Percentiles rank a stretch among this genome's conserved stretches.
Evolutionary conservation across 64 coral and sea anemone species (phyloP).

Genomic region (Astreopora myriophthalma): DNA sequence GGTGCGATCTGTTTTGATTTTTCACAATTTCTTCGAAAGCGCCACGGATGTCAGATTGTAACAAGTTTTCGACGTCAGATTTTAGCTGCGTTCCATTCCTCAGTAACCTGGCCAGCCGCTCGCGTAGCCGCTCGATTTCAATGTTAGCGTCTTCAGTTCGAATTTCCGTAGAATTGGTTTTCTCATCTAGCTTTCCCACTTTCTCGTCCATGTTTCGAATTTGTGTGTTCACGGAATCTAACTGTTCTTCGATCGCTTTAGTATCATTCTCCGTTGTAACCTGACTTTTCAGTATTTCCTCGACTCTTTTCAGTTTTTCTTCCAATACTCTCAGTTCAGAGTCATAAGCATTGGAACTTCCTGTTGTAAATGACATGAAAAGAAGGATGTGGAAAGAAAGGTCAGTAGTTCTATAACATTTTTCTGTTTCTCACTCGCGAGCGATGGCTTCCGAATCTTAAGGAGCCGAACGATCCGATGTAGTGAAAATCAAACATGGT

Average conservation of each 20-base stretch:
- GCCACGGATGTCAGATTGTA: conserved; percentile 44
- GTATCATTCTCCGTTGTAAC: conserved; percentile 73
- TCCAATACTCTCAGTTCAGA: conserved; percentile 70
- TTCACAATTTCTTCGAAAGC: conserved; percentile 73
- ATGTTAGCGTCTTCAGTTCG: conserved; percentile 45
- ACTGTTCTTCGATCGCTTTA: conserved; percentile 46
- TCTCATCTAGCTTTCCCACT: not conserved
- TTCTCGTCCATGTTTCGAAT: conserved; percentile 32
- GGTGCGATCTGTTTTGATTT: conserved; percentile 63
- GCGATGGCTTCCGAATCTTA: too few species aligned
- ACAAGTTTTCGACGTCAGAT: conserved; percentile 45
- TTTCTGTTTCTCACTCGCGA: too few species aligned
- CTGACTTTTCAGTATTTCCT: conserved; percentile 62
- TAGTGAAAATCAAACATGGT: too few species aligned
- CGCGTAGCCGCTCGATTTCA: conserved; percentile 66
- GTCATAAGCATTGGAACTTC: conserved; percentile 68
- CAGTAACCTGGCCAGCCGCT: conserved; percentile 54
- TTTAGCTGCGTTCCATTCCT: conserved; percentile 52
- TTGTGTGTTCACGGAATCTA: not conserved
- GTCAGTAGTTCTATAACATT: too few species aligned
- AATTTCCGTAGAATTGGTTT: conserved; percentile 22
- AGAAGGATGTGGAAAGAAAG: not conserved
- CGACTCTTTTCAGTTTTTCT: conserved; percentile 68
- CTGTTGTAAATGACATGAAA: not conserved
- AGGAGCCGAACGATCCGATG: too few species aligned